Evolutionary conservation across 2,888 invertebrate species (phyloP), one percentile per base, ranked within the genome.

Genomic region (Sphecodes monilicornis): DNA sequence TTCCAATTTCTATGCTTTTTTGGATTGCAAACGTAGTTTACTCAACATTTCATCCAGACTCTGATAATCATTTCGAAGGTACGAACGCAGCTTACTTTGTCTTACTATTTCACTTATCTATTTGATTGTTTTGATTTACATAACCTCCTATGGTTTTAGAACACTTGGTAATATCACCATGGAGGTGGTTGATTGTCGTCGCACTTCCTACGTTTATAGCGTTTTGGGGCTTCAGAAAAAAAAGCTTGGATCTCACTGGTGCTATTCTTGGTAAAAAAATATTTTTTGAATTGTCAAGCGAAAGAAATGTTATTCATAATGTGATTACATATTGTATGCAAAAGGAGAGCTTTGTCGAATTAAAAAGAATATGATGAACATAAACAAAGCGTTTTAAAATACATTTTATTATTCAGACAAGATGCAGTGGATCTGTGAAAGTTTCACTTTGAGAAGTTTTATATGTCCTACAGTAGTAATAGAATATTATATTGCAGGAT

Each of bases 1-100:
- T 97, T 91, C 97, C 97, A 11, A 90, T 97, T n/a, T 97, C 97
- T 0, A 96, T 97, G 95, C 96, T 97, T 39, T 96, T 97, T 95
- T 97, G 97, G 97, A 96, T 96, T 86, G 96, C 96, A 36, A 97
- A 97, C 94, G 95, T 97, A 88, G 95, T 97, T n/a, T 96, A 97
- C 93, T 96, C 96, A 0, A 96, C 96, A 91, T 94, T 97, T 43
- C 95, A 95, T 87, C 95, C 95, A 57, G 95, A 95, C 68, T 94
- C 95, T 3, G 96, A 96, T 74, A 95, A 95, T 90, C 96, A 96
- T 29, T 76, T 70, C 10, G 93, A 94, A 86, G 92, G 94, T 93
- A 89, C 32, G 13, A 81, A n/a, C 16, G 8, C 57, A 6, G 11
- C 36, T 36, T 80, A 66, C 68, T 64, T 13, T 69, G 26, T 41